Evolutionary conservation across 1,140 invertebrate species (phyloP).

Genomic region (Physella acuta): DNA sequence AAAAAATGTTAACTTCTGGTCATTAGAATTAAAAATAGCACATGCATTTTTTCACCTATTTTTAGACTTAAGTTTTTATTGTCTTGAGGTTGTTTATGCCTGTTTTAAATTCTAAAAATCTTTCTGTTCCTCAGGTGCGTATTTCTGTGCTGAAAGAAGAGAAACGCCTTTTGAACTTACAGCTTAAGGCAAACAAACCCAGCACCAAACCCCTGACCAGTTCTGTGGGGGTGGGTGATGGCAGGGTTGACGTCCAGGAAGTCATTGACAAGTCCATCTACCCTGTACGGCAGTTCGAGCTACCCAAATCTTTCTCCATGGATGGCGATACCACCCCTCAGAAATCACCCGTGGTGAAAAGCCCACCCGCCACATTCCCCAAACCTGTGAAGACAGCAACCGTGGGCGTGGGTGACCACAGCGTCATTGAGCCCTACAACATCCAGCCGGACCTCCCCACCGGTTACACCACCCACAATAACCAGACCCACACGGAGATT

Average conservation of each 20-base stretch:
- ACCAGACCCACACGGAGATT: constrained; percentile 37
- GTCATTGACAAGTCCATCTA: background rate
- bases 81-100: too few relatives aligned
- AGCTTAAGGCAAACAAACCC: constrained; percentile 59
- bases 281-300: background rate
- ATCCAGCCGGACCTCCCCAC: constrained; percentile 44
- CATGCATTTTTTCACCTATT: too few relatives aligned
- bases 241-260: constrained; percentile 36
- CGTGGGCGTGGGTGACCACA: constrained; percentile 52
- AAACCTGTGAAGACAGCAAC: constrained; percentile 36
- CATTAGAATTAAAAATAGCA: too few relatives aligned
- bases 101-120: too few relatives aligned
- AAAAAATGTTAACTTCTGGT: too few relatives aligned
- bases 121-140: constrained; percentile 63
- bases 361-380: constrained; percentile 41
- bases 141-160: constrained; percentile 74
- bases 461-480: constrained; percentile 37
- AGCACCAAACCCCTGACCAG: constrained; percentile 27
- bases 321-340: constrained; percentile 11
- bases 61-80: too few relatives aligned
- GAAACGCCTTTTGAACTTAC: constrained; percentile 69
- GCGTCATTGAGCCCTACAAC: constrained; percentile 46
- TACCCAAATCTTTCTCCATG: constrained; percentile 4
- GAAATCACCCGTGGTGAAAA: constrained; percentile 29
- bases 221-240: constrained; percentile 55